Evolutionary conservation across 1,140 invertebrate species (phyloP).

Genomic region (Trypoxylus dichotomus): DNA sequence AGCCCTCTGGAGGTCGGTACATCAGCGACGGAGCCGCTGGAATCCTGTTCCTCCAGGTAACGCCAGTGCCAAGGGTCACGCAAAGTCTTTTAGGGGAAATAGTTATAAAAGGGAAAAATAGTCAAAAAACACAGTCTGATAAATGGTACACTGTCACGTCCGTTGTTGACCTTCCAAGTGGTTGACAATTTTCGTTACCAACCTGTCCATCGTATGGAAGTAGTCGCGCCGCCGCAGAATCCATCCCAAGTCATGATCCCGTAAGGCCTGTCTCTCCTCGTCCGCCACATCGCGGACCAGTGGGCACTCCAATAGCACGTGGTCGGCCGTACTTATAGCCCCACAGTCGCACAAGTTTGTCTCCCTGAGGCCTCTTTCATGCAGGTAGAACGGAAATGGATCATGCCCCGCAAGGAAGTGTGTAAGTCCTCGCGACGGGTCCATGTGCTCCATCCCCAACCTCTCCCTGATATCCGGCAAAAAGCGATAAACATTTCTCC

Average conservation of each 20-base stretch:
- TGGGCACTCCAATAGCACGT: background rate
- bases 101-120: no score
- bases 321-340: background rate
- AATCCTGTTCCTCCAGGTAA: background rate
- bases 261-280: background rate
- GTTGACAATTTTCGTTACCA: background rate
- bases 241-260: background rate
- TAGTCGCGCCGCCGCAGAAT: background rate
- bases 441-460: background rate
- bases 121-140: no score
- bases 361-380: background rate
- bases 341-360: background rate
- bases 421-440: background rate
- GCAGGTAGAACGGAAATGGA: background rate
- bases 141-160: no score
- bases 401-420: conserved; percentile 19
- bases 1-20: background rate
- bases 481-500: background rate
- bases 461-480: background rate
- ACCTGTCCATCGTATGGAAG: background rate
- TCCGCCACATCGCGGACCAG: background rate
- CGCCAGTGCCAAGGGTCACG: background rate
- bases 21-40: background rate
- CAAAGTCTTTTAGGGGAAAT: no score
- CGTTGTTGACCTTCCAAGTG: no score